Evolutionary conservation across 2,888 invertebrate species (phyloP), one percentile per base, ranked within the genome.

Genomic region (Panorpa germanica): DNA sequence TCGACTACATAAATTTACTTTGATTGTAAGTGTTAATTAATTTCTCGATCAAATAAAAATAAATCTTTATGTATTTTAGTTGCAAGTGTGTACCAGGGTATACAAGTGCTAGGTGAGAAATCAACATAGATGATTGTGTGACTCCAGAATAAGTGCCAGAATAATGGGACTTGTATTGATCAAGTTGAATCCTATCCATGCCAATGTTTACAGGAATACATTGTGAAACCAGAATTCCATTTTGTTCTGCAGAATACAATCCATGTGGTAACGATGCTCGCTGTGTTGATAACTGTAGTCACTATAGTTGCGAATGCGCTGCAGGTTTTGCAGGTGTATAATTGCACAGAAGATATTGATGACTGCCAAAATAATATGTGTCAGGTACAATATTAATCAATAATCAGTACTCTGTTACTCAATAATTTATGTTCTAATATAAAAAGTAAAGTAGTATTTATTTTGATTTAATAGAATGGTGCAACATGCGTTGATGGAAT

Each of bases 341-440:
- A 96, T 59, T 98, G 95, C 54, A 83, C 93, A 20, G 63, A 76
- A 40, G 90, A 95, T 53, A 71, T 88, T 35, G 88, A 96, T 50
- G 95, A 96, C 54, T 96, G 96, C 53, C 68, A 74, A 55, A 81
- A 80, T 50, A 76, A 95, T 53, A 80, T 90, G 69, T 96, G 95
- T 54, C 91, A 91, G n/a, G n/a, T n/a, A n/a, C n/a, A n/a, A n/a
- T n/a, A n/a, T n/a, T n/a, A n/a, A n/a, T n/a, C n/a, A n/a, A n/a
- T n/a, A n/a, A n/a, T n/a, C n/a, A n/a, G n/a, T n/a, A n/a, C n/a
- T n/a, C n/a, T n/a, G n/a, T n/a, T n/a, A n/a, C n/a, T n/a, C n/a
- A n/a, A n/a, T n/a, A n/a, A n/a, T n/a, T n/a, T n/a, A n/a, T n/a
- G n/a, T n/a, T n/a, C n/a, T n/a, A n/a, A n/a, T n/a, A n/a, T n/a